Conservation (phyloP, 2,888 invertebrate genomes). For the Noctua comes region DNA sequence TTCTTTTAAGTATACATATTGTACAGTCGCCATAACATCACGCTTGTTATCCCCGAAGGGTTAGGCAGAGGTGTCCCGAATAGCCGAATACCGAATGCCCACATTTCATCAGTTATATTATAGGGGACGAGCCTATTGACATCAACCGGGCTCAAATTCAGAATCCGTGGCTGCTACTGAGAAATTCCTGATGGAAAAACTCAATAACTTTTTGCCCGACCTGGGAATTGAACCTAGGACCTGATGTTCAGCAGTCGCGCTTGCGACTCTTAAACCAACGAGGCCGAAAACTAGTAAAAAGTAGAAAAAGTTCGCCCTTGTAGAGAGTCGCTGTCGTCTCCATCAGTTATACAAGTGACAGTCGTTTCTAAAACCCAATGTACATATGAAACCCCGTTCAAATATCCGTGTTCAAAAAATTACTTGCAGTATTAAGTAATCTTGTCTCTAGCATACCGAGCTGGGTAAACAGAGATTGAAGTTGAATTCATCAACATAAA, state of each 20-base stretch:
- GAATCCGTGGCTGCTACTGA: not conserved
- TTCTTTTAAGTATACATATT: constrained; percentile 2
- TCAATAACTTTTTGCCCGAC: not conserved
- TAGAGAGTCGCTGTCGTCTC: not conserved
- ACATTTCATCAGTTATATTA: not conserved
- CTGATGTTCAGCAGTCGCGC: not conserved
- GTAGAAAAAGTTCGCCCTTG: not conserved
- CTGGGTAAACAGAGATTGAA: constrained; percentile 42
- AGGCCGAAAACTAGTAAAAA: not conserved
- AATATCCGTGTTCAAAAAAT: constrained; percentile 1
- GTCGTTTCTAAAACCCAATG: not conserved
- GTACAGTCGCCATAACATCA: not conserved
- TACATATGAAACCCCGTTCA: not conserved
- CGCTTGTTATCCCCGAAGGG: not conserved
- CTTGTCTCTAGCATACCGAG: not conserved
- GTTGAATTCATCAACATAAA: constrained; percentile 45
- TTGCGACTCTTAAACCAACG: too few species aligned
- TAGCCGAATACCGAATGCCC: not conserved
- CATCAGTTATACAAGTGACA: not conserved
- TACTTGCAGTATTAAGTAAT: not conserved
- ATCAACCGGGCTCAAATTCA: not conserved
- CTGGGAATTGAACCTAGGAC: not conserved
- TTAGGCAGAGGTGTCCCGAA: not conserved
- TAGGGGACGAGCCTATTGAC: not conserved
- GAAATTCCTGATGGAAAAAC: not conserved